Base-by-base conservation (phyloP, 1,140 invertebrate species). In the Carposina sasakii region DNA sequence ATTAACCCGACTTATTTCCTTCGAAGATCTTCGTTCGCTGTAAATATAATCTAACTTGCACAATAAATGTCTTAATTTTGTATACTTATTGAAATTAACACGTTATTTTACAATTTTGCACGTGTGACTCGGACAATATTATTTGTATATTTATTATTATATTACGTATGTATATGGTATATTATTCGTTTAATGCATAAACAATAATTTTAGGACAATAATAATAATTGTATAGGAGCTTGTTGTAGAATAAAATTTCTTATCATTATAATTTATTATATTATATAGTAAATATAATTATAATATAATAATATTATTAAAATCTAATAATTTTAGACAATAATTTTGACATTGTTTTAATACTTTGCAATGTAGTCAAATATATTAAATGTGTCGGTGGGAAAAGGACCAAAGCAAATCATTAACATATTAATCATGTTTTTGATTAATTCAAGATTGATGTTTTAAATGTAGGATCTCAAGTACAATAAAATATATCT, bases 81-180 rank as follows among this genome's bases (percentile, higher is more conserved):
- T 34, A 15, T 37, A 37, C 17, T 24, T 24, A 31, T 10, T 33
- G 3, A 10, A 33, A n/a, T 8, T n/a, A 8, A 33, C n/a, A 33
- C 15, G 9, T n/a, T 33, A 33, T 33, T 33, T 13, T 33, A 33
- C 19, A 51, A 50, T 58, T 65, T 68, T 49, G 66, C 66, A 56
- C 48, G 52, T 52, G 73, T 76, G 73, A 72, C 69, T 67, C 67
- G 52, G 69, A 76, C 73, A 76, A 76, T 76, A 76, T 72, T 51
- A 59, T 64, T 64, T 47, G 42, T 46, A n/a, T n/a, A n/a, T 52
- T 12, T 53, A 52, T 36, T 45, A 45, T 46, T 48, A 24, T 46
- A 53, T 31, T 39, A 28, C n/a, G n/a, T n/a, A n/a, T n/a, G n/a
- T n/a, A n/a, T n/a, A n/a, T n/a, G n/a, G n/a, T n/a, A n/a, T n/a